Evolutionary conservation across 2,888 invertebrate genomes (phyloP).

Genomic region (Melanargia galathea): DNA sequence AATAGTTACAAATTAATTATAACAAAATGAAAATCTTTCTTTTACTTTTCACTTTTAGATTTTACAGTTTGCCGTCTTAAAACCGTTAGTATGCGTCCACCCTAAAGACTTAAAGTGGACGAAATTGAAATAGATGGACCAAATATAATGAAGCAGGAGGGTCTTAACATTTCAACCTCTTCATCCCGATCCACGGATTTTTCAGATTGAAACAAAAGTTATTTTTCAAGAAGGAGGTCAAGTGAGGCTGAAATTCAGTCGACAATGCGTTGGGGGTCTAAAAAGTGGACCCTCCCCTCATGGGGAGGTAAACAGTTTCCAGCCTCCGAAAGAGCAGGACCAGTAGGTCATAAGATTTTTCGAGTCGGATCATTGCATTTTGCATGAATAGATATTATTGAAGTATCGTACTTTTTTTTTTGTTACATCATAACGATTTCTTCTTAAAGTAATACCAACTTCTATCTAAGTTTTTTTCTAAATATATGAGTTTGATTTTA

Average conservation of each 20-base stretch:
- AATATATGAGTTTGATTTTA: no score
- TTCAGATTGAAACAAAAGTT: slow-evolving; percentile 77
- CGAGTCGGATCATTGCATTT: no score
- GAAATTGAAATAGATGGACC: slow-evolving; percentile 22
- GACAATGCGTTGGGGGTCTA: slow-evolving; percentile 38
- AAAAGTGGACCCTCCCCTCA: neutral
- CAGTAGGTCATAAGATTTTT: neutral
- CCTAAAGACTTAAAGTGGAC: slow-evolving; percentile 1
- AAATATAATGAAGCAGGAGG: slow-evolving; percentile 24
- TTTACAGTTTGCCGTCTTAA: neutral
- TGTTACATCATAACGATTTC: no score
- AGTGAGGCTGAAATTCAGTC: slow-evolving; percentile 54
- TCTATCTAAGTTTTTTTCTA: no score
- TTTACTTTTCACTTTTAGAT: neutral
- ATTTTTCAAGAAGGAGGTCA: slow-evolving; percentile 64
- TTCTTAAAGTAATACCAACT: no score
- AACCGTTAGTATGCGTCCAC: neutral
- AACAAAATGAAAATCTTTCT: no score
- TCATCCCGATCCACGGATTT: slow-evolving; percentile 55
- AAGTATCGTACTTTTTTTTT: no score
- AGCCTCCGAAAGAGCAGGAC: neutral
- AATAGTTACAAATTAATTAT: no score
- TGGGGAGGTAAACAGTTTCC: neutral
- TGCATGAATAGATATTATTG: no score
- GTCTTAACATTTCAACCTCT: slow-evolving; percentile 29